A percentile compares a stretch with the other conserved stretches of the same genome.
phyloP scores from a whole-genome alignment of 2,113 vertebrate species.

The Microcebus ravelobensis region DNA sequence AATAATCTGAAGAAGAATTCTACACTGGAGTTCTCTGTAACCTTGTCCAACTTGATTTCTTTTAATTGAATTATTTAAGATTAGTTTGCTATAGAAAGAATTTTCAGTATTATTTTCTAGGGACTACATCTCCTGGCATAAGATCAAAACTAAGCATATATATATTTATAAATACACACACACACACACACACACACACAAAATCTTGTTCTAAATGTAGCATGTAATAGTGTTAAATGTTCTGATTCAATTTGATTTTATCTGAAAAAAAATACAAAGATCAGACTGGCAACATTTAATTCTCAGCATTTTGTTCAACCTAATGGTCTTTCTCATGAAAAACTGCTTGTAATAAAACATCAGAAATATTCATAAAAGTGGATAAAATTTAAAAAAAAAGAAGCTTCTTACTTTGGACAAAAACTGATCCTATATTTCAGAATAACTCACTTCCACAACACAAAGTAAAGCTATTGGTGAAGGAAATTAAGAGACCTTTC shows the following conservation, averaged over 20 bases:
- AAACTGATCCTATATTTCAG: constrained; percentile 1
- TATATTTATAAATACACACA: background rate
- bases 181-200: background rate
- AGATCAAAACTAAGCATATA: background rate
- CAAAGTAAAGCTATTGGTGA: background rate
- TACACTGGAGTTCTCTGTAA: background rate
- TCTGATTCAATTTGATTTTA: background rate
- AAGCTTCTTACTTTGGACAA: background rate
- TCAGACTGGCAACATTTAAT: background rate
- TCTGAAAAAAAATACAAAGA: constrained; percentile 16
- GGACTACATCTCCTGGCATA: background rate
- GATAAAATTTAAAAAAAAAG: background rate
- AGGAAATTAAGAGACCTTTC: background rate
- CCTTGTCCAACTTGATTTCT: background rate
- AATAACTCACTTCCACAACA: background rate
- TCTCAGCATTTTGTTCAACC: background rate
- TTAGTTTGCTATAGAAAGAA: background rate
- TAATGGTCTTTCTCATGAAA: background rate
- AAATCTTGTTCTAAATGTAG: background rate
- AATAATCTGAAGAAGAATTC: background rate
- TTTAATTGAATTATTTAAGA: constrained; percentile 22
- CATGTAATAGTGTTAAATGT: background rate
- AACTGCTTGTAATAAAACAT: background rate
- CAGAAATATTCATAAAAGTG: background rate
- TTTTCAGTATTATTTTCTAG: background rate